Evolutionary conservation across 2,113 vertebrate species (phyloP), one percentile per base, ranked within the genome.

Genomic region (Hyaena hyaena): DNA sequence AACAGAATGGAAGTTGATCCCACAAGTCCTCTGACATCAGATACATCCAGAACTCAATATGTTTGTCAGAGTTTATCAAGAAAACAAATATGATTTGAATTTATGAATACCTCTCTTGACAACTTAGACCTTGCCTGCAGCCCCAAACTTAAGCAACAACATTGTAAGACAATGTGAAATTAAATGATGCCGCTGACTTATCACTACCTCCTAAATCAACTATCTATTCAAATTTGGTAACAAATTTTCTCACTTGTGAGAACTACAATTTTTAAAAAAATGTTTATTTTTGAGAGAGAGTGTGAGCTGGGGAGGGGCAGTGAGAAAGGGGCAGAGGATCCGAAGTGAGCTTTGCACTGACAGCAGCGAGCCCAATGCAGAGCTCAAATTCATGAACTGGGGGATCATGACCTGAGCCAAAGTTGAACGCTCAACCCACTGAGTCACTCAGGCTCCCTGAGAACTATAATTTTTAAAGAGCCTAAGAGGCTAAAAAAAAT

Each of bases 101-200:
- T 97, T 93, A 93, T 82, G 50, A 93, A 63, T 10, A 83, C 7
- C 23, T 81, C 28, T 55, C 73, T 65, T 69, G 50, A 83, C 50
- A 86, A 86, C 33, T 95, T 50, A 90, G 66, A 73, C 31, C 2
- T 26, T 68, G 69, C 55, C 73, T 80, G 19, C 4, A 95, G 66
- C 39, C 45, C 24, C 3, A 81, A 93, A 93, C 19, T 81, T 55
- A 55, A 66, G 73, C 10, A 65, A 82, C 48, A 80, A 82, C 48
- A 81, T 84, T 94, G n/a, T 89, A 81, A 82, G 48, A 71, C 28
- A 93, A 58, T 2, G 24, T 89, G 63, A 95, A 82, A 82, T 94
- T 45, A 88, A 96, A 82, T 92, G 31, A 89, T 50, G 43, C 50
- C 14, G 45, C 6, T 69, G 33, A 73, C 4, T 19, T 48, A 63